Percentiles rank a stretch among this genome's conserved stretches.
These are phyloP conservation scores for Stichodactyla helianthus DNA, from an alignment of 64 coral and sea anemone species.

Conservation along the genomic window DNA sequence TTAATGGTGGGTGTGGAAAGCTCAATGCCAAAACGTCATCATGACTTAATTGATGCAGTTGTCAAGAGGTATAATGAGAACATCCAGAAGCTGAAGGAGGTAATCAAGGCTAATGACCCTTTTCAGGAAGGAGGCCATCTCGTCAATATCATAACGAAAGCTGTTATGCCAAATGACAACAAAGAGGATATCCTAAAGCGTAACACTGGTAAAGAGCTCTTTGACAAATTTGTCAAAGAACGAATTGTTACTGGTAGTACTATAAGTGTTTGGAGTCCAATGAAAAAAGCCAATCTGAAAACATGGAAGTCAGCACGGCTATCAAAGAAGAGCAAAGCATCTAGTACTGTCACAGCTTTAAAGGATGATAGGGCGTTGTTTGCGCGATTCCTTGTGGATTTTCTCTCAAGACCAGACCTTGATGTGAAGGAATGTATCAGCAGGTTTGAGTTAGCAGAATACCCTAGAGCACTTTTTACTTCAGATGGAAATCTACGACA, in stretches of 20 bases:
- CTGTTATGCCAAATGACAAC: conserved; percentile 16
- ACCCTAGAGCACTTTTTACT: conserved; percentile 30
- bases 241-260: background rate
- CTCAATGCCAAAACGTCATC: conserved; percentile 4
- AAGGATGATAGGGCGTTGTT: conserved; percentile 47
- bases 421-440: conserved; percentile 46
- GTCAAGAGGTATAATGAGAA: conserved; percentile 3
- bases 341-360: conserved; percentile 15
- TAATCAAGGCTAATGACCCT: conserved; percentile 17
- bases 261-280: conserved; percentile 29
- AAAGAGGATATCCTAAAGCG: conserved; percentile 19
- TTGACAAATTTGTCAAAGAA: conserved; percentile 27
- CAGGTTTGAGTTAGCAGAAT: conserved; percentile 32
- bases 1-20: background rate
- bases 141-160: conserved; percentile 29
- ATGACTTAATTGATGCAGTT: conserved; percentile 22
- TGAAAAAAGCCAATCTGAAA: conserved; percentile 29
- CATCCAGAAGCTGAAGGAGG: conserved; percentile 30
- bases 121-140: conserved; percentile 21
- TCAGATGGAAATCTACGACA: conserved; percentile 43
- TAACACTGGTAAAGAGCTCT: conserved; percentile 19
- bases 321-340: conserved; percentile 6
- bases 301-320: conserved; percentile 11
- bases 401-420: conserved; percentile 44
- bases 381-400: conserved; percentile 34